phyloP scores from a whole-genome alignment of 2,113 vertebrate species.

The Bucco capensis region DNA sequence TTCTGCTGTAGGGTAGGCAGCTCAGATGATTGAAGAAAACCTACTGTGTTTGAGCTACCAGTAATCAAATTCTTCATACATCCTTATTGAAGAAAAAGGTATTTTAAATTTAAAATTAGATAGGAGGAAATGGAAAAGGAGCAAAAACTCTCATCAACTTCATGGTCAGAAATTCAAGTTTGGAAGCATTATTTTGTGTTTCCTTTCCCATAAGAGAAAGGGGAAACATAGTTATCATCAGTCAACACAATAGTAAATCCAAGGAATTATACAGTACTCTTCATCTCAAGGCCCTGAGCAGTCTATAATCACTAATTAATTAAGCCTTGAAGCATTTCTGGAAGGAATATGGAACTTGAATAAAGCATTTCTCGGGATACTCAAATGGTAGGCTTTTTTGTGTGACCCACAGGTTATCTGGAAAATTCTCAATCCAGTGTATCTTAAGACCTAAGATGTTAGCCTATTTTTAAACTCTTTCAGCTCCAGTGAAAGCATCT shows the following conservation, averaged over 20 bases:
- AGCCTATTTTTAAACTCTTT: neutral
- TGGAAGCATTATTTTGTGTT: neutral
- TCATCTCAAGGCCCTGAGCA: neutral
- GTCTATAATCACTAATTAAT: conserved; percentile 28
- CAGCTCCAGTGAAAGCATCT: neutral
- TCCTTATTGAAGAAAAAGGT: neutral
- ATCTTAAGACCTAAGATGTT: neutral
- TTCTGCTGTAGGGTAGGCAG: neutral
- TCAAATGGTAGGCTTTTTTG: neutral
- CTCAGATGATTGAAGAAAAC: neutral
- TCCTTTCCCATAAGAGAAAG: neutral
- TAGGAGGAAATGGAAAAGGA: neutral
- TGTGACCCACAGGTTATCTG: neutral
- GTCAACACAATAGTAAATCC: neutral
- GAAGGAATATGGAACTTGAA: neutral
- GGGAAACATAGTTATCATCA: neutral
- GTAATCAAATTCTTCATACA: neutral
- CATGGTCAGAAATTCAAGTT: neutral
- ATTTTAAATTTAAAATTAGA: neutral
- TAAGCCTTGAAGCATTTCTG: neutral
- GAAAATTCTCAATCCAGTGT: neutral
- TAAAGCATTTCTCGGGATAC: neutral
- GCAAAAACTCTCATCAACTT: neutral
- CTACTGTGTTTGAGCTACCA: neutral
- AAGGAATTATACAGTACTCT: neutral